Evolutionary conservation across 2,113 vertebrate species (phyloP), one percentile per base, ranked within the genome.

Genomic region (Cichladusa arquata): DNA sequence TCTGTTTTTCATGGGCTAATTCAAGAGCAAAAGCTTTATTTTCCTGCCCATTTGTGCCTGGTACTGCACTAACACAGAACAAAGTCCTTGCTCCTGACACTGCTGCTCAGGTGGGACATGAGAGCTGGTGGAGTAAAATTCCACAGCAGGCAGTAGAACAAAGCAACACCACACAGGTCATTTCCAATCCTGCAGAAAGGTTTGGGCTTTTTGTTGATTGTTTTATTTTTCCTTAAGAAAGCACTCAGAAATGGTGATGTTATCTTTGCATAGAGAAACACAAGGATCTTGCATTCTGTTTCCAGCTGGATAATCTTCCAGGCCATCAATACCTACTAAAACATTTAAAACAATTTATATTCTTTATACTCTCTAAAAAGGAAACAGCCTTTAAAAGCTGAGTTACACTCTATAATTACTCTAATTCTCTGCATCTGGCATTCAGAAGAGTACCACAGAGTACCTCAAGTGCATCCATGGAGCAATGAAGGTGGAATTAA

Each of bases 401-500:
- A 83, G 90, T 88, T 95, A 94, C 72, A 87, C 58, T 58, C 91
- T 80, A 80, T 96, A 96, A 95, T 96, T 97, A 94, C 93, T 92
- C 58, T 92, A 95, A 97, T 97, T 96, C 86, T 74, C 79, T 84
- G 60, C 93, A 96, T 95, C 96, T 96, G 92, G 95, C 65, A 76
- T 92, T 96, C 82, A 88, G 76, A 97, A 93, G 70, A 93, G 90
- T 82, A 95, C 62, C 86, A 95, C 87, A 72, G 65, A 96, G 92
- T 65, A 92, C 90, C 95, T 97, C 92, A 96, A 97, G 93, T 93
- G 77, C 86, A 95, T 95, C 90, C 86, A 80, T 23, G 8, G 86
- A 90, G 90, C 91, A 95, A 91, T 71, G 81, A 96, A 95, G 93
- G 93, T 95, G 71, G 95, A 95, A 97, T 97, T 96, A 97, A 92